These are phyloP conservation scores for Tupaia tana DNA, from an alignment of 2,113 vertebrate species.

Conservation along the genomic window DNA sequence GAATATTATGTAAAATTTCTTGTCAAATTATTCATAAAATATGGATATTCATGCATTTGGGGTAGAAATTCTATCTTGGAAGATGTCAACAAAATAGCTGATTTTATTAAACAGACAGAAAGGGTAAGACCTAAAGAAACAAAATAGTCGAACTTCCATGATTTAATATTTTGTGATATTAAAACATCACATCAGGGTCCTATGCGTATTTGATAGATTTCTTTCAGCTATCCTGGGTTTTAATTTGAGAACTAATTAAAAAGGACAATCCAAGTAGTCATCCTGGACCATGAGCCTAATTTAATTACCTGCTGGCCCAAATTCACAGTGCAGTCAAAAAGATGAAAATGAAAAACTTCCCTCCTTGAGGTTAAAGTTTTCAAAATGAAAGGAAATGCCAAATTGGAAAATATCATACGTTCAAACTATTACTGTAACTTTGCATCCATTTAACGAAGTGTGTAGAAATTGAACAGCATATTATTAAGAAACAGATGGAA, in stretches of 20 bases:
- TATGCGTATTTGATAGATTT: neutral
- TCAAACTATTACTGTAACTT: neutral
- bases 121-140: neutral
- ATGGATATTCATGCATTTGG: neutral
- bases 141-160: neutral
- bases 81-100: neutral
- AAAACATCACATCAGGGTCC: neutral
- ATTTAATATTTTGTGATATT: constrained; percentile 23
- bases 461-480: neutral
- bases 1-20: constrained; percentile 58
- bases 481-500: neutral
- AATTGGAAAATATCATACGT: constrained; percentile 20
- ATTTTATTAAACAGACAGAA: constrained; percentile 39
- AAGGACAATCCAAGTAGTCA: constrained; percentile 28
- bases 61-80: constrained; percentile 38
- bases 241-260: constrained; percentile 52
- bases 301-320: constrained; percentile 46
- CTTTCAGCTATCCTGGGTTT: neutral
- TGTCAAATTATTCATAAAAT: constrained; percentile 63
- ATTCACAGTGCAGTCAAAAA: constrained; percentile 21
- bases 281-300: neutral
- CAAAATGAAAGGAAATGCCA: constrained; percentile 11
- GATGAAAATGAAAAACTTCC: constrained; percentile 15
- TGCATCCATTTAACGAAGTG: neutral
- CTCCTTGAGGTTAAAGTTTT: constrained; percentile 12